Evolutionary conservation across 2,113 vertebrate genomes (phyloP), one percentile per base, ranked within the genome.

Genomic region (Caloenas nicobarica): DNA sequence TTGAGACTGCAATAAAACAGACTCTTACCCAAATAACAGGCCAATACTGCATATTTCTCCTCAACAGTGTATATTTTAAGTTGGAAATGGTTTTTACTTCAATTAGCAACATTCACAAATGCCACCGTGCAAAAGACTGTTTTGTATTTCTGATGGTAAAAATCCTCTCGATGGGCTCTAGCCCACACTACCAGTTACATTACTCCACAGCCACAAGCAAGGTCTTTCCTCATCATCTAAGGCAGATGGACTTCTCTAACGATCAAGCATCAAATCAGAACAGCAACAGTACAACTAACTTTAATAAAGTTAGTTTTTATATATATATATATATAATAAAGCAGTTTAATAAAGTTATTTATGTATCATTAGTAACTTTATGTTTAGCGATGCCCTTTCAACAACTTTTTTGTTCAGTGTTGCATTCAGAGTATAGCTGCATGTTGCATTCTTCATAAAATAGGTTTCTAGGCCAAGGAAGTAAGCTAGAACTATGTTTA

Each of bases 391-490:
- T 80, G 56, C 11, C 28, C 56, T 56, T 66, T 64, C 36, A 79
- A 70, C 21, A 93, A 8, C 46, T 88, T 53, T 64, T 46, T 51
- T 88, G 38, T 19, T 56, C 68, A 64, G 56, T 33, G 76, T 21
- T 48, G 50, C 42, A 68, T n/a, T 81, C 56, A 34, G 42, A 62
- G 36, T 7, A 13, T 24, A 70, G 13, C 68, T 71, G 57, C 46
- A 29, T 6, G 33, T 13, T 74, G 23, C 65, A 65, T 70, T 68
- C 14, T 14, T 60, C 24, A 36, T 23, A 68, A 85, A 89, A 51
- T 17, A 82, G 60, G 77, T 76, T 96, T 93, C 77, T 78, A 82
- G 88, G 83, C 57, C 77, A 69, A 77, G 44, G 13, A 96, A 91
- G 46, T 73, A 53, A 86, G 91, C 48, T 15, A 80, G 48, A 86